Conservation (phyloP, 2,888 invertebrate genomes). For the Drosophila emarginata region DNA sequence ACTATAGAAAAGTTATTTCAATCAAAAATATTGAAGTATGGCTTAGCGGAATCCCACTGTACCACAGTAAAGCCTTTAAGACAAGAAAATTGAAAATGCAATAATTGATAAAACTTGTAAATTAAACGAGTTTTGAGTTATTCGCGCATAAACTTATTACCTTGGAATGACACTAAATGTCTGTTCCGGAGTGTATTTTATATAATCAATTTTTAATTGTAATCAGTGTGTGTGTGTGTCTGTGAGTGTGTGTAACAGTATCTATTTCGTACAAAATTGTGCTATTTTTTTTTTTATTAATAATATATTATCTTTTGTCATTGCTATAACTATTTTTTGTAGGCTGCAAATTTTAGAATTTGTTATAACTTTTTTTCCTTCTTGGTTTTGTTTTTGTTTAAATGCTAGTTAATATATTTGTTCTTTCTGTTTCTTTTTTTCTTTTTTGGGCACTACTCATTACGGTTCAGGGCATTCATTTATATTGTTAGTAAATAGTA, state of each 20-base stretch:
- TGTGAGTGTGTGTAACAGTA: conserved; percentile 21
- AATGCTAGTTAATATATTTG: conserved; percentile 66
- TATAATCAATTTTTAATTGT: neutral
- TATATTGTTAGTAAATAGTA: conserved; percentile 66
- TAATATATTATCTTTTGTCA: conserved; percentile 8
- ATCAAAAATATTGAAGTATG: too few relatives aligned
- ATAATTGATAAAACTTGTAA: too few relatives aligned
- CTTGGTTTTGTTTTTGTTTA: conserved; percentile 38
- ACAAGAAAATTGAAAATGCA: too few relatives aligned
- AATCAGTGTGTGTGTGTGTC: neutral
- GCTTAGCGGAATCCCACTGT: too few relatives aligned
- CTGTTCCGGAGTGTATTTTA: neutral
- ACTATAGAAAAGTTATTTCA: too few relatives aligned
- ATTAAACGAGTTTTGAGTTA: neutral
- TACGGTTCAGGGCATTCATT: conserved; percentile 69
- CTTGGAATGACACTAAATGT: neutral
- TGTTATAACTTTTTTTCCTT: conserved; percentile 43
- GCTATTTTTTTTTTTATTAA: conserved; percentile 57
- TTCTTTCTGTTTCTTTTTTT: conserved; percentile 49
- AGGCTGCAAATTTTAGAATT: conserved; percentile 67
- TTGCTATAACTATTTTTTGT: conserved; percentile 50
- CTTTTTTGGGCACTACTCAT: conserved; percentile 72
- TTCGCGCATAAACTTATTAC: too few relatives aligned
- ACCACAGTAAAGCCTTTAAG: too few relatives aligned
- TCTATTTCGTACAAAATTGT: conserved; percentile 59